These are phyloP conservation scores for Tragelaphus imberbis DNA, from an alignment of 2,113 vertebrate genomes.

Conservation along the genomic window DNA sequence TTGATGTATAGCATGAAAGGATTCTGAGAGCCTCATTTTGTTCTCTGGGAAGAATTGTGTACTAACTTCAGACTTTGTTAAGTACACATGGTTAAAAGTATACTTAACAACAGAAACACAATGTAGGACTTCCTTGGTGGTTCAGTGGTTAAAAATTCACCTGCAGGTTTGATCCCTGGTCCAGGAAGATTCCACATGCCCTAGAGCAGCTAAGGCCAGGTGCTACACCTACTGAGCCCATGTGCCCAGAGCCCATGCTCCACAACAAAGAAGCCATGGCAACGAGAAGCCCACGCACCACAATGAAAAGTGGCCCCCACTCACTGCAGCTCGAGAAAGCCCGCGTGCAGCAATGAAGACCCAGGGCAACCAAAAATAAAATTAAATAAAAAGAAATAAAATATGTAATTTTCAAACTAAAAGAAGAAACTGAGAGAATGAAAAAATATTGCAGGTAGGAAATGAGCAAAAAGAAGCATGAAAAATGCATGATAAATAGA, in stretches of 20 bases:
- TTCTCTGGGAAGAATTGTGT: no score
- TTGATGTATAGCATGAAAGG: not conserved
- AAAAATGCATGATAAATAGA: not conserved
- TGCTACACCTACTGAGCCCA: not conserved
- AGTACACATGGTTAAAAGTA: not conserved
- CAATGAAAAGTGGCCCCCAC: not conserved
- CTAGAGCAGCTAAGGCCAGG: not conserved
- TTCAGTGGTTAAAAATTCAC: not conserved
- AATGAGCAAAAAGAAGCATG: not conserved
- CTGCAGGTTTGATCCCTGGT: not conserved
- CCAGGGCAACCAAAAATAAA: not conserved
- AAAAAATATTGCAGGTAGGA: not conserved
- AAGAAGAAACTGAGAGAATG: not conserved
- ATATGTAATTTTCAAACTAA: not conserved
- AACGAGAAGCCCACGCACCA: not conserved
- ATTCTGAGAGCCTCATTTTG: not conserved
- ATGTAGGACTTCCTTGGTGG: not conserved
- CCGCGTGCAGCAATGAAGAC: not conserved
- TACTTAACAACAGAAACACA: not conserved
- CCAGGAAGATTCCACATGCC: not conserved
- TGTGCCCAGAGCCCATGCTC: not conserved
- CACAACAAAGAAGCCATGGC: not conserved
- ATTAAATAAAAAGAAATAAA: not conserved
- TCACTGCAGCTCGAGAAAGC: not conserved
- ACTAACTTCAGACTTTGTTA: not conserved